phyloP scores from a whole-genome alignment of 2,797 vertebrate species.

The Clamator glandarius region DNA sequence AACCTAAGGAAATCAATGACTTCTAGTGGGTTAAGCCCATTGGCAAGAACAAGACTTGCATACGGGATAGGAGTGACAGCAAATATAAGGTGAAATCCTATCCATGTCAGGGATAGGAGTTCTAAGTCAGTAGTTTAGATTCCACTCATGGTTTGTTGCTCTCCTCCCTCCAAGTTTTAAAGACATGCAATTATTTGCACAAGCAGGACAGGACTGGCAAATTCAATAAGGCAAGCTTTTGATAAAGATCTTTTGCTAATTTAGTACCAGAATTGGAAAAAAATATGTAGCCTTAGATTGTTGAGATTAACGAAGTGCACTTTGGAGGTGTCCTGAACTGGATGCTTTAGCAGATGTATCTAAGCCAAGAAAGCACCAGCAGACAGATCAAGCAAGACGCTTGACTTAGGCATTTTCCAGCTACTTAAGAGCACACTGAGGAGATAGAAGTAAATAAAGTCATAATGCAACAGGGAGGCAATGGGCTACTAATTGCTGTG shows the following conservation, averaged over 20 bases:
- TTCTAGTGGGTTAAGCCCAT: constrained; percentile 14
- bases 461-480: neutral
- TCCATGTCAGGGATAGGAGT: neutral
- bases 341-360: constrained; percentile 12
- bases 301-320: constrained; percentile 28
- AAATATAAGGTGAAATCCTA: neutral
- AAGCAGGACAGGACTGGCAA: constrained; percentile 2
- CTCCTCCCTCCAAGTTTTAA: neutral
- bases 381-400: neutral
- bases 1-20: constrained; percentile 21
- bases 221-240: constrained; percentile 37
- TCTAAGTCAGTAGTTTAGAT: constrained; percentile 19
- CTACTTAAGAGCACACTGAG: neutral
- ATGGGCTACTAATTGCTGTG: neutral
- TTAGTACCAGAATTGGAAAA: neutral
- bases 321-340: constrained; percentile 1
- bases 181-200: constrained; percentile 21
- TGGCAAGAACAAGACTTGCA: neutral
- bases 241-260: constrained; percentile 34
- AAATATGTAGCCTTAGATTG: neutral
- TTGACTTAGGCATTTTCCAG: neutral
- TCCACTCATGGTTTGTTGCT: neutral
- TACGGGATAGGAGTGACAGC: neutral
- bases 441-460: neutral
- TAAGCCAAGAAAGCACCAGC: neutral